Evolutionary conservation across 1,140 invertebrate genomes (phyloP).

Genomic region (Euura saliciscinereae): DNA sequence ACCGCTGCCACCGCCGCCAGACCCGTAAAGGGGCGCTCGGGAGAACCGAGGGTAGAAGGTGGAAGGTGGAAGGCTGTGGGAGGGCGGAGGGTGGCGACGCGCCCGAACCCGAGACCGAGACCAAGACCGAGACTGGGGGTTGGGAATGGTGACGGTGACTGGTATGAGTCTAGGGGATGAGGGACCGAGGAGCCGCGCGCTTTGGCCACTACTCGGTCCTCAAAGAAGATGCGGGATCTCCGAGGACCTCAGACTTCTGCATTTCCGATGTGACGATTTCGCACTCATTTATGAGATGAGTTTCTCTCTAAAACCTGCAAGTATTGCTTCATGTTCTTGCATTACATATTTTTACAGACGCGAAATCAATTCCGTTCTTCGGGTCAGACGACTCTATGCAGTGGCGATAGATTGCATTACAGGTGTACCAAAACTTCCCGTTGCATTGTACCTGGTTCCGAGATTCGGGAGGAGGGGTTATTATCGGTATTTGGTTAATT

Average conservation of each 20-base stretch:
- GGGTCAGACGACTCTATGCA: not conserved
- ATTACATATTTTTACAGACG: too few species aligned
- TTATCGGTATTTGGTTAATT: conserved; percentile 19
- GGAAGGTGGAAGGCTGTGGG: too few species aligned
- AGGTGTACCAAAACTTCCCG: too few species aligned
- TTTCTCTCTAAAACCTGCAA: too few species aligned
- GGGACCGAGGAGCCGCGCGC: not conserved
- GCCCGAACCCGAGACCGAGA: not conserved
- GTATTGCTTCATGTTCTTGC: too few species aligned
- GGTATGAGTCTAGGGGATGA: conserved; percentile 25
- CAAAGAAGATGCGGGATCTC: too few species aligned
- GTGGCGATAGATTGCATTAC: not conserved
- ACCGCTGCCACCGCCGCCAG: conserved; percentile 54
- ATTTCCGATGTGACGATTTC: too few species aligned
- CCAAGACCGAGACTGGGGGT: conserved; percentile 13
- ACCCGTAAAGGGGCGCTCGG: conserved; percentile 55
- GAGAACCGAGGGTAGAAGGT: conserved; percentile 27
- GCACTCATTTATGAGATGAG: too few species aligned
- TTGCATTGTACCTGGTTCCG: not conserved
- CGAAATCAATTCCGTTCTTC: too few species aligned
- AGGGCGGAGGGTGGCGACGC: not conserved
- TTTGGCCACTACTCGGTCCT: too few species aligned
- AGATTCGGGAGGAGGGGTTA: not conserved
- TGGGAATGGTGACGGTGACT: conserved; percentile 22
- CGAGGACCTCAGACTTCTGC: too few species aligned